phyloP scores from a whole-genome alignment of 2,797 vertebrate species.

The Gadopsis marmoratus region DNA sequence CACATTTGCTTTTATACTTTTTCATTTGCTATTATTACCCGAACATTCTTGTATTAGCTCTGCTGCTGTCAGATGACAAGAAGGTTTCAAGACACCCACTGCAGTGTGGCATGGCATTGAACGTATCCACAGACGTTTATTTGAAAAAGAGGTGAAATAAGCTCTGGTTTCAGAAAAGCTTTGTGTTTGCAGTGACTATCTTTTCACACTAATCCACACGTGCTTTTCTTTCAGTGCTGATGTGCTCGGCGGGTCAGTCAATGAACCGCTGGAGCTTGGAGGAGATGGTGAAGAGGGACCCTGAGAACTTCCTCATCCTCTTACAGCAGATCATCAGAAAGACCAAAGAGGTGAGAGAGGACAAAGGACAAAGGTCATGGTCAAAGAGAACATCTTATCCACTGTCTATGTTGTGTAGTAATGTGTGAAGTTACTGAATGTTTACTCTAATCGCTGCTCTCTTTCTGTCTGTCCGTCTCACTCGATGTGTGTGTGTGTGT shows the following conservation, averaged over 20 bases:
- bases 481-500: not conserved
- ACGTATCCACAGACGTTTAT: not conserved
- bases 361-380: not conserved
- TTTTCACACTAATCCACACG: conserved; percentile 9
- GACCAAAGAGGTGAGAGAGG: conserved; percentile 90
- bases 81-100: not conserved
- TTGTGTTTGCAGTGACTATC: not conserved
- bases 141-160: not conserved
- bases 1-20: not conserved
- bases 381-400: not conserved
- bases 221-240: conserved; percentile 72
- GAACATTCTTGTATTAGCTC: not conserved
- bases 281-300: conserved; percentile 95
- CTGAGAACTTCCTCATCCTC: conserved; percentile 93
- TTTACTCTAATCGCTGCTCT: not conserved
- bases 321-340: conserved; percentile 93
- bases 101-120: not conserved
- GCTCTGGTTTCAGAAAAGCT: not conserved
- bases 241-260: conserved; percentile 88
- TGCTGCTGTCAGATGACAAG: not conserved
- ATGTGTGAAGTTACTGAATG: not conserved
- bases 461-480: not conserved
- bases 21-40: not conserved
- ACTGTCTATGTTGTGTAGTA: not conserved
- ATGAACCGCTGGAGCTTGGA: conserved; percentile 98